A percentile compares a stretch with the other conserved stretches of the same genome.
phyloP scores from a whole-genome alignment of 2,888 invertebrate genomes.

The Macrophya annulata region DNA sequence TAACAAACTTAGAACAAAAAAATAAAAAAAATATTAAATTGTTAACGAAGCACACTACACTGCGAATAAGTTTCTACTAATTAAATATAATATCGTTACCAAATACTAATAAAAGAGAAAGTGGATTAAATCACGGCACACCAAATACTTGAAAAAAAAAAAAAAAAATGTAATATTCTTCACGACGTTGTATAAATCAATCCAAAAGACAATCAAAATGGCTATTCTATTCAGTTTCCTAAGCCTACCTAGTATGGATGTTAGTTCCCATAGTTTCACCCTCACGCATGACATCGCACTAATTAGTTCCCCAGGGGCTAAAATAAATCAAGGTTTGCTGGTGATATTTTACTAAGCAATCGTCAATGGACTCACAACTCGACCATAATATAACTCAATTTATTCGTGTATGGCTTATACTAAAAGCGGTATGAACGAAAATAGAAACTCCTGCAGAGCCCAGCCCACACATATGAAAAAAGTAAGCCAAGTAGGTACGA shows the following conservation, averaged over 20 bases:
- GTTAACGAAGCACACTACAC: background rate
- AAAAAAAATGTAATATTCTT: background rate
- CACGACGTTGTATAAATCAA: slow-evolving; percentile 7
- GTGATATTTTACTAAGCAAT: slow-evolving; percentile 48
- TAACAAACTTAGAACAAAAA: background rate
- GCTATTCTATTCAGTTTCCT: background rate
- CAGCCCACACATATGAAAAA: background rate
- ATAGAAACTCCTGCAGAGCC: slow-evolving; percentile 29
- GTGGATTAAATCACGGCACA: background rate
- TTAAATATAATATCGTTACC: background rate
- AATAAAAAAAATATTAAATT: background rate
- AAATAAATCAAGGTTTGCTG: slow-evolving; percentile 41
- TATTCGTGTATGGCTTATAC: background rate
- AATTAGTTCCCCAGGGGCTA: slow-evolving; percentile 44
- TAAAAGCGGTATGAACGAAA: background rate
- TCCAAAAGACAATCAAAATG: slow-evolving; percentile 29
- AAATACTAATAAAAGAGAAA: slow-evolving; percentile 2
- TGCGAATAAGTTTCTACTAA: slow-evolving; percentile 28
- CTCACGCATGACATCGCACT: slow-evolving; percentile 36
- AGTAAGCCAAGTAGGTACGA: slow-evolving; percentile 9
- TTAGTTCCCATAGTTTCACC: slow-evolving; percentile 16
- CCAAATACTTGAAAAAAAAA: background rate
- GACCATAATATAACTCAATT: slow-evolving; percentile 21
- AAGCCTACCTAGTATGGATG: slow-evolving; percentile 8
- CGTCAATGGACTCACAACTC: slow-evolving; percentile 25